Conservation (phyloP, 1,140 invertebrate species). For the Tetramorium alpestre region DNA sequence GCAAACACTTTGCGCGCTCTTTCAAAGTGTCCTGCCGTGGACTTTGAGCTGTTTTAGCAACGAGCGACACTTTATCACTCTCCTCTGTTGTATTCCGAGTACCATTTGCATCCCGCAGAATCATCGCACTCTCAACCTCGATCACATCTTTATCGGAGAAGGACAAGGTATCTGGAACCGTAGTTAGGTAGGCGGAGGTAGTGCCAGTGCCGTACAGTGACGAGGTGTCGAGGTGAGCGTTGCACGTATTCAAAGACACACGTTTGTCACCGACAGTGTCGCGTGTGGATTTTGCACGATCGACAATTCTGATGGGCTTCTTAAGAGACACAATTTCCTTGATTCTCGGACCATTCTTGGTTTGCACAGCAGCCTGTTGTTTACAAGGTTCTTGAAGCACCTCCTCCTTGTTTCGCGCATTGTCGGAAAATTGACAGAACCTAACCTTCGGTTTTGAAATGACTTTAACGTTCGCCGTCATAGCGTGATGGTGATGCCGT, state of each 20-base stretch:
- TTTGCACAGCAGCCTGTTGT: not conserved
- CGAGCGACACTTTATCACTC: not conserved
- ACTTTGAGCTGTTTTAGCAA: not conserved
- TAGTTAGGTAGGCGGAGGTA: too few species aligned
- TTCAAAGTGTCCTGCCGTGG: not conserved
- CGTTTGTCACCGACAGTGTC: not conserved
- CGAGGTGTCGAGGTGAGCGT: not conserved
- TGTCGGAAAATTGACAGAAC: conserved; percentile 66
- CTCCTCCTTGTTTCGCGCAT: not conserved
- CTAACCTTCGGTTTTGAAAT: conserved; percentile 73
- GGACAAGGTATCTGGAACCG: not conserved
- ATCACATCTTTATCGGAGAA: not conserved
- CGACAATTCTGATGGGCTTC: conserved; percentile 64
- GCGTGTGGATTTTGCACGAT: not conserved
- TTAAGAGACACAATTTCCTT: conserved; percentile 59
- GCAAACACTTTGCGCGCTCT: not conserved
- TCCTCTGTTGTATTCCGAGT: conserved; percentile 15
- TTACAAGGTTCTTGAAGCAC: not conserved
- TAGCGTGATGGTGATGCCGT: not conserved
- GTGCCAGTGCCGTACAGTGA: too few species aligned
- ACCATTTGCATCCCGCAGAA: conserved; percentile 4
- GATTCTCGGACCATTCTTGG: conserved; percentile 58
- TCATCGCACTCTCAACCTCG: not conserved
- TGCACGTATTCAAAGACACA: not conserved
- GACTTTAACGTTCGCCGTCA: conserved; percentile 1